A percentile compares a stretch with the other conserved stretches of the same genome.
phyloP scores from a whole-genome alignment of 1,140 invertebrate species.

The Zaprionus lachaisei region DNA sequence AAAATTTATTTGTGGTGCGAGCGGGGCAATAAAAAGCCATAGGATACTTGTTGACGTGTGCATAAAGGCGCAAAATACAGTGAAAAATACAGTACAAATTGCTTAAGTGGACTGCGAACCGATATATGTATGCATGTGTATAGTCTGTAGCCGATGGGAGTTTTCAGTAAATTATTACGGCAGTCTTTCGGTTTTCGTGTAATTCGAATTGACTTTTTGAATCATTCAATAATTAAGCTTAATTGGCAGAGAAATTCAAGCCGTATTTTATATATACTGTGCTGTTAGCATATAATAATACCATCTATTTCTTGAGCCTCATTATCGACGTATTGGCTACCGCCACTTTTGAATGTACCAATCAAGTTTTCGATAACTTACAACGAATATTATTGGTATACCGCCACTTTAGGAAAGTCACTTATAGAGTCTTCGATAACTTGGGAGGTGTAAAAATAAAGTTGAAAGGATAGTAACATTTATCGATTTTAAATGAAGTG shows the following conservation, averaged over 20 bases:
- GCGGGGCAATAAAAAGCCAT: constrained; percentile 57
- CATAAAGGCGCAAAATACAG: constrained; percentile 55
- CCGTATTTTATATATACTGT: neutral
- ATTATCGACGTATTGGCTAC: neutral
- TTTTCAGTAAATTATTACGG: neutral
- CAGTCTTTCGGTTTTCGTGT: neutral
- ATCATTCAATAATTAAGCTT: neutral
- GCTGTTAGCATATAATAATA: neutral
- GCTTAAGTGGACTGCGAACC: constrained; percentile 43
- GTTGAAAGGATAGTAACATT: no score
- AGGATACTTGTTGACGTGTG: constrained; percentile 54
- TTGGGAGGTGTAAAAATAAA: no score
- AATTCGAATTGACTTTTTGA: neutral
- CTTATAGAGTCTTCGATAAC: no score
- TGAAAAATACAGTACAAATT: constrained; percentile 57
- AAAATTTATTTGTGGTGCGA: constrained; percentile 69
- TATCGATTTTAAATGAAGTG: neutral
- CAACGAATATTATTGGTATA: no score
- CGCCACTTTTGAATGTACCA: neutral
- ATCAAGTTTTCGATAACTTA: neutral
- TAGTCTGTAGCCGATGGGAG: neutral
- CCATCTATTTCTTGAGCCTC: neutral
- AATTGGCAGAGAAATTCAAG: neutral
- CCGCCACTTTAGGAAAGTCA: no score
- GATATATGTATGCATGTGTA: neutral